Percentiles rank a stretch among this genome's conserved stretches.
Conservation (phyloP, 2,888 invertebrate species). For the Xestia xanthographa region DNA sequence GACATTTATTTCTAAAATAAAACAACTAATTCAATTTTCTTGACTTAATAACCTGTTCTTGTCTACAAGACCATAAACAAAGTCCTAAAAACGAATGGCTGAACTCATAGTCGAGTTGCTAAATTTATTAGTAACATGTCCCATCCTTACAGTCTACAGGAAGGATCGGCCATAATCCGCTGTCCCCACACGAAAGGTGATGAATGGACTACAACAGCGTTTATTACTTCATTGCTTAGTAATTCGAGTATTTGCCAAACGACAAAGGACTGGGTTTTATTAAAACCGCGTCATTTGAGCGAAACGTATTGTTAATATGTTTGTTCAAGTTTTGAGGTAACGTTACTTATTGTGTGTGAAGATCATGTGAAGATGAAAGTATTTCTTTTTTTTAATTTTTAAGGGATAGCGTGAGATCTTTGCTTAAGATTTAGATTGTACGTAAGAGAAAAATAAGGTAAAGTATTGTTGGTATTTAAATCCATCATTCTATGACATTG, state of each 20-base stretch:
- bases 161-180: conserved; percentile 37
- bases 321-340: conserved; percentile 50
- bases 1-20: too few species aligned
- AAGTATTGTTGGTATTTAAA: neutral
- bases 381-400: conserved; percentile 5
- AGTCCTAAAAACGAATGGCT: neutral
- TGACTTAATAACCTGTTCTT: neutral
- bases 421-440: neutral
- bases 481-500: neutral
- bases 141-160: conserved; percentile 41
- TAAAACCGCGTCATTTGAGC: conserved; percentile 55
- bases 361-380: neutral
- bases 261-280: conserved; percentile 52
- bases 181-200: conserved; percentile 27
- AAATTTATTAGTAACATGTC: conserved; percentile 19
- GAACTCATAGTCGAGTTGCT: neutral
- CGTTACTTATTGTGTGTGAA: conserved; percentile 25
- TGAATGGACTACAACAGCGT: conserved; percentile 68
- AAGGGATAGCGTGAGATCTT: conserved; percentile 1
- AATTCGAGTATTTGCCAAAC: conserved; percentile 74
- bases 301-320: conserved; percentile 59
- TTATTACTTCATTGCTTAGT: conserved; percentile 78
- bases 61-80: neutral
- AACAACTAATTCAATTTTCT: too few species aligned
- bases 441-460: neutral